Base-by-base conservation (phyloP, 2,888 invertebrate genomes). In the Pammene fasciana region DNA sequence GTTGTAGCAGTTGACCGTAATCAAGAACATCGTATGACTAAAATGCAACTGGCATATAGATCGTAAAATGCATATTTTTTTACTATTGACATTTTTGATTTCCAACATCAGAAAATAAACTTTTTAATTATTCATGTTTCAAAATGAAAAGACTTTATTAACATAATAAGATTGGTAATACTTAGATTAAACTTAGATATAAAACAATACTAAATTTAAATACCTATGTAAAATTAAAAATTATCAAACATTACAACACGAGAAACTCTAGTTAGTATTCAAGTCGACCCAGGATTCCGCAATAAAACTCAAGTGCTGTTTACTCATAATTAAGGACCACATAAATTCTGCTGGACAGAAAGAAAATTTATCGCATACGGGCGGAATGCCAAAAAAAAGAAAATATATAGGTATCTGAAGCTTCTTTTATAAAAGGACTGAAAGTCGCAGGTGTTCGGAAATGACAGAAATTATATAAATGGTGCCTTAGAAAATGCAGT, bases 321-420 rank as follows among this genome's bases (percentile, higher is more conserved):
- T 68, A 64, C 64, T 68, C 65, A 65, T 65, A 70, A 65, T 65
- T 65, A 70, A 65, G 64, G 60, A 70, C 43, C 60, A 34, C 57
- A 68, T 68, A 68, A 70, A 65, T 65, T 65, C 18, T 26, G 45
- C 54, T 11, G 34, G 70, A 70, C 70, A 60, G 65, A 65, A 65
- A 59, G 46, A 48, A 56, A 65, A 70, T 70, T 65, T 65, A 70
- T 70, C 34, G 65, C 70, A 46, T 14, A 54, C 70, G 36, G 46
- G 54, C 26, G 60, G 46, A 38, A 54, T 48, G 54, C 57, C 38
- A 41, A 43, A 65, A 70, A 61, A 65, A 5, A 14, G 18, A 61
- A 38, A 41, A 41, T 61, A 65, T 65, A 10, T 48, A n/a, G n/a
- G n/a, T n/a, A n/a, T n/a, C n/a, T n/a, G n/a, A n/a, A n/a, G n/a